These are phyloP conservation scores for Pelvicachromis taeniatus DNA, from an alignment of 2,113 vertebrate genomes.

Conservation along the genomic window DNA sequence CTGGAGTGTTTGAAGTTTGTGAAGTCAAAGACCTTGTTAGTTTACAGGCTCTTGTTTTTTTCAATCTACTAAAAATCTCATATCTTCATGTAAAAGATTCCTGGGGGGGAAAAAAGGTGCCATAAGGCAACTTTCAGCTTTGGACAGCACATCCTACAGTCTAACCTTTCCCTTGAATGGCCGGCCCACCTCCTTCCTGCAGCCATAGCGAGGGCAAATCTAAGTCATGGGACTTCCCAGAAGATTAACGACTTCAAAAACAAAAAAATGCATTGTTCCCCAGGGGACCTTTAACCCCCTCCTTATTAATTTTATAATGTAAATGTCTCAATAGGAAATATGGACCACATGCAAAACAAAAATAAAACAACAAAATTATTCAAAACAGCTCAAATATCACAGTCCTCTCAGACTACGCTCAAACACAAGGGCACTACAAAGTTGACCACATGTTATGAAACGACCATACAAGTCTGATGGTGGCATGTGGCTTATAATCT, in stretches of 20 bases:
- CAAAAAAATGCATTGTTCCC: slow-evolving; percentile 64
- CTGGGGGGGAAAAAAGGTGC: neutral
- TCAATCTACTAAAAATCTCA: neutral
- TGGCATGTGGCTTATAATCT: neutral
- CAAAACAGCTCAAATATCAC: neutral
- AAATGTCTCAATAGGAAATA: neutral
- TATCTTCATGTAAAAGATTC: neutral
- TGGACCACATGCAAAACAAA: neutral
- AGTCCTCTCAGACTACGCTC: neutral
- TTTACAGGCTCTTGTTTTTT: neutral
- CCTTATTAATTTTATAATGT: slow-evolving; percentile 5
- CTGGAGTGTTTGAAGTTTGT: neutral
- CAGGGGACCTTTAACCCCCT: neutral
- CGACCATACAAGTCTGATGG: neutral
- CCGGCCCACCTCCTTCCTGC: slow-evolving; percentile 9
- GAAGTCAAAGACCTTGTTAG: neutral
- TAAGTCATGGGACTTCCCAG: slow-evolving; percentile 70
- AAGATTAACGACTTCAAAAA: slow-evolving; percentile 57
- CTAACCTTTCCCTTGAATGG: slow-evolving; percentile 9
- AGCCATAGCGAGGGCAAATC: slow-evolving; percentile 57
- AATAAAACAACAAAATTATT: neutral
- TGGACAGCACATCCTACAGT: neutral
- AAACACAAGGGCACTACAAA: neutral
- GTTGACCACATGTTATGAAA: neutral
- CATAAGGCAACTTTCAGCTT: neutral